Conservation (phyloP, 2,113 vertebrate species). For the Microcebus murinus region DNA sequence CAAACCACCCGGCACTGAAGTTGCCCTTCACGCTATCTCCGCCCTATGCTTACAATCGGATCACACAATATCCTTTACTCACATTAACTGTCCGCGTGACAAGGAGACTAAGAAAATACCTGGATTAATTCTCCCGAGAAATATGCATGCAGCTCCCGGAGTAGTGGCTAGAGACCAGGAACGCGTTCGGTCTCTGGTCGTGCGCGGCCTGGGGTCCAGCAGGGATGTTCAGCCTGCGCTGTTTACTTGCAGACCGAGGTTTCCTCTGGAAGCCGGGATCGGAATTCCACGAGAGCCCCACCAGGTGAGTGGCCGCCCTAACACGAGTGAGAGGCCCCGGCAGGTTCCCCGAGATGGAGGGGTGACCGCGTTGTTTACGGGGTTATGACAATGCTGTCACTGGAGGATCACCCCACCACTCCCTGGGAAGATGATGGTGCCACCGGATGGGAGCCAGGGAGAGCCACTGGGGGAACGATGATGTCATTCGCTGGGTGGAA, state of each 20-base stretch:
- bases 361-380: background rate
- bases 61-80: background rate
- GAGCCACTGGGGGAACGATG: background rate
- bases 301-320: background rate
- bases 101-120: background rate
- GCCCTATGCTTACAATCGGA: background rate
- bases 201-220: accelerated
- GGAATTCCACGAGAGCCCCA: background rate
- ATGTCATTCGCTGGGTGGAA: background rate
- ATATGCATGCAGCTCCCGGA: background rate
- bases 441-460: background rate
- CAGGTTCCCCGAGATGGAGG: background rate
- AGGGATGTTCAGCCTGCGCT: no score
- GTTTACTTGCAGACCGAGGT: background rate
- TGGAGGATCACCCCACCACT: no score
- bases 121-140: background rate
- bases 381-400: no score
- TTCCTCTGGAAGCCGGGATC: background rate
- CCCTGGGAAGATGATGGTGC: background rate
- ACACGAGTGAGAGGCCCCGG: accelerated
- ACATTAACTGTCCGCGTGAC: no score
- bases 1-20: background rate
- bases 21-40: no score
- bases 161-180: background rate
- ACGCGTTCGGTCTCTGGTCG: no score